Evolutionary conservation across 2,113 vertebrate species (phyloP).

Genomic region (Sebastes schlegelii): DNA sequence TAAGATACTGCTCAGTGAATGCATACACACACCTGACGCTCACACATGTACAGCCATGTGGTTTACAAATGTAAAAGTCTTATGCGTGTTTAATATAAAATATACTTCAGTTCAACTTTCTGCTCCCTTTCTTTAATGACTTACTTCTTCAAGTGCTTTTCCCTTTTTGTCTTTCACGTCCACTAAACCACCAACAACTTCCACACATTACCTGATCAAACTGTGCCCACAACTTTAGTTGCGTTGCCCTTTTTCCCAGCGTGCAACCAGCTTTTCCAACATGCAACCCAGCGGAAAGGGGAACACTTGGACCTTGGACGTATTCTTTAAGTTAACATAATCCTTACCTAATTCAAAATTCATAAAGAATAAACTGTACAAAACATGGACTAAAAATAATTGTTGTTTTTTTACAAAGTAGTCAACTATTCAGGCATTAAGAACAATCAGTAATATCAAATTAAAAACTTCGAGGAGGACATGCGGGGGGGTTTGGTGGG

Average conservation of each 20-base stretch:
- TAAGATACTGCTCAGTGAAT: slow-evolving; percentile 31
- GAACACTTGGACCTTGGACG: slow-evolving; percentile 56
- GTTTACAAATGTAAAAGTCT: slow-evolving; percentile 55
- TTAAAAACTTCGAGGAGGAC: slow-evolving; percentile 64
- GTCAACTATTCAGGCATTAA: slow-evolving; percentile 60
- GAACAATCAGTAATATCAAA: slow-evolving; percentile 66
- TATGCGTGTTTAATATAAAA: slow-evolving; percentile 44
- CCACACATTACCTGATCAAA: slow-evolving; percentile 10
- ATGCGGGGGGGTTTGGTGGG: slow-evolving; percentile 64
- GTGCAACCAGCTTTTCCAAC: slow-evolving; percentile 50
- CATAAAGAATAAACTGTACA: slow-evolving; percentile 70
- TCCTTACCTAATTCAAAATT: slow-evolving; percentile 36
- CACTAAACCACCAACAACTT: neutral
- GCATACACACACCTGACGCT: slow-evolving; percentile 26
- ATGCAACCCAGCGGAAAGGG: slow-evolving; percentile 37
- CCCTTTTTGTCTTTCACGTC: slow-evolving; percentile 26
- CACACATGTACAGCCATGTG: slow-evolving; percentile 23
- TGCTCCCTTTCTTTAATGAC: slow-evolving; percentile 25
- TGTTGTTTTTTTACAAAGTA: slow-evolving; percentile 63
- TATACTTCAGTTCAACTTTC: slow-evolving; percentile 34
- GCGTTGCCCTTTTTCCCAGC: neutral
- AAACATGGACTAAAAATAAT: slow-evolving; percentile 79
- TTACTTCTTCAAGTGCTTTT: slow-evolving; percentile 10
- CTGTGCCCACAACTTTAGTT: neutral
- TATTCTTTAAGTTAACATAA: slow-evolving; percentile 46